Base-by-base conservation (phyloP, 1,140 invertebrate species). In the Elymnias hypermnestra region DNA sequence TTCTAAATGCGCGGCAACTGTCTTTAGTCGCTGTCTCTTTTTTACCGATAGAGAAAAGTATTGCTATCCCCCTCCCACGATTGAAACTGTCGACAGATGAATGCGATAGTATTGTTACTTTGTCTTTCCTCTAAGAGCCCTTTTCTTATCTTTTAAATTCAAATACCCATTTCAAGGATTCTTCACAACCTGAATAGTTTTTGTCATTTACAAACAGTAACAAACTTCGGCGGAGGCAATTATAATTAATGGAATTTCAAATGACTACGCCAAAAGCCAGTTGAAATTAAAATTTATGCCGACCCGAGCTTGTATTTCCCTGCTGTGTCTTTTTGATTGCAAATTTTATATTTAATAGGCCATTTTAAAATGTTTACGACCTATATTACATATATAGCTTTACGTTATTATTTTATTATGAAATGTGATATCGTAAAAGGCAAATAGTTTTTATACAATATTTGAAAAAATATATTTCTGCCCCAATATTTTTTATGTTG, bases 1-100 rank as follows among this genome's bases (percentile, higher is more conserved):
- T 86, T 86, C 79, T 86, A 86, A 84, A 86, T 86, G 72, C 56
- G 53, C 40, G 46, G 50, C 57, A 47, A 49, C 56, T 57, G 48
- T 52, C 42, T 53, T 19, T 35, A 49, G 6, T 44, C 18, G 26
- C 28, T 37, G 14, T 55, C 47, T 37, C 50, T 15, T 33, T 59
- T 54, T 57, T 35, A 41, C 48, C 26, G 3, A 15, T 41, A 12
- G 18, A 19, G 15, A 6, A 41, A 25, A 7, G 6, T 7, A 10
- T 42, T 15, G 47, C 31, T 36, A 13, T 62, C 57, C 41, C 53
- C 26, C 44, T 58, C 47, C 23, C 33, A 12, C 49, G 29, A 29
- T 50, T 47, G 43, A 39, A 21, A 51, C 45, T 42, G 48, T 51
- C 47, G 38, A 48, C 47, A 53, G 62, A 61, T 62, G 37, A 13